Conservation (phyloP, 1,140 invertebrate genomes). For the Wasmannia auropunctata region DNA sequence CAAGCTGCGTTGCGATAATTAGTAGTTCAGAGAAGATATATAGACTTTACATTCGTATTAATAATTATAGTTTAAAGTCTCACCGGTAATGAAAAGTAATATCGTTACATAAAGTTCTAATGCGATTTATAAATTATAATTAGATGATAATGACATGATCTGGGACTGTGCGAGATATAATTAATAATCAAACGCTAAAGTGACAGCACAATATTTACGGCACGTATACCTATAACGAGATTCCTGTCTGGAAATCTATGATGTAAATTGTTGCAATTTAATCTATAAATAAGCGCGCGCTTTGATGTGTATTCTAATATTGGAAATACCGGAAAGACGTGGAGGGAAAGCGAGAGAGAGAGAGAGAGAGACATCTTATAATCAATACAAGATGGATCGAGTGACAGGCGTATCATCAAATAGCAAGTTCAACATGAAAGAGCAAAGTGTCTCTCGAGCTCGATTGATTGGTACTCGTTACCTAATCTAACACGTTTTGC, state of each 20-base stretch:
- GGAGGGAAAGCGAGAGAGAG: too few species aligned
- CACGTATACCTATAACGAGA: not conserved
- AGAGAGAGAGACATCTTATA: not conserved
- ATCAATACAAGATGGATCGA: not conserved
- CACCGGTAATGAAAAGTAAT: not conserved
- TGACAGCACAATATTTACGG: constrained; percentile 4
- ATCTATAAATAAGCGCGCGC: constrained; percentile 9
- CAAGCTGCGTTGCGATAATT: not conserved
- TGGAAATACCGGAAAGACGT: not conserved
- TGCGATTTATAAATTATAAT: not conserved
- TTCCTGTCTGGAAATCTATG: not conserved
- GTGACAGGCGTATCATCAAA: not conserved
- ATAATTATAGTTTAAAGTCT: not conserved
- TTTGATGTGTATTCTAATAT: not conserved
- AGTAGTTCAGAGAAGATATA: not conserved
- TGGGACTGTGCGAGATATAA: not conserved
- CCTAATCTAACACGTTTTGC: not conserved
- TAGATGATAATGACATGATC: not conserved
- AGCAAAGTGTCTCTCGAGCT: not conserved
- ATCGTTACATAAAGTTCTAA: not conserved
- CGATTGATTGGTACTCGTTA: constrained; percentile 8
- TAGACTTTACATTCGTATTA: not conserved
- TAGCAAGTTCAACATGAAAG: not conserved
- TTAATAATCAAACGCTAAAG: not conserved
- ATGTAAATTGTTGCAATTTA: constrained; percentile 26